Percentiles rank a stretch among this genome's conserved stretches.
phyloP scores from a whole-genome alignment of 2,797 vertebrate genomes.

The Setipinna tenuifilis region DNA sequence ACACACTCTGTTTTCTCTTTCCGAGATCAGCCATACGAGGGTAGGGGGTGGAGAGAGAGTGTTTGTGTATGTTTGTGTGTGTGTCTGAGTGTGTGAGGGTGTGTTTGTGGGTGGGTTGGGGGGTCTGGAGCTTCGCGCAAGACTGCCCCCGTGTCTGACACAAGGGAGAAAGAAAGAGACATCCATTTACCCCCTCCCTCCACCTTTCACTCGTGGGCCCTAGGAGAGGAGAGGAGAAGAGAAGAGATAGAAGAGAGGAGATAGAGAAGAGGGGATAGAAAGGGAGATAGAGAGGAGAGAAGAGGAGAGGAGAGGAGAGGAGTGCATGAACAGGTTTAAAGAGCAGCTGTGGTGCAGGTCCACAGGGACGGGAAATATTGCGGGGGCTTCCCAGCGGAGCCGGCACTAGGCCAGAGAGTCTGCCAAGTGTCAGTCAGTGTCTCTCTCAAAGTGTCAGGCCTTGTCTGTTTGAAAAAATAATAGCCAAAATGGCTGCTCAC shows the following conservation, averaged over 20 bases:
- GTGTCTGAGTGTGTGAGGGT: no score
- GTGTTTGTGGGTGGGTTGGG: background rate
- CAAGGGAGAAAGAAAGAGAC: slow-evolving; percentile 6
- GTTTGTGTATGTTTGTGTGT: no score
- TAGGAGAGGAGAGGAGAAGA: no score
- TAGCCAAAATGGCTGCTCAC: background rate
- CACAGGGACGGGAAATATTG: background rate
- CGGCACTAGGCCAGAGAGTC: background rate
- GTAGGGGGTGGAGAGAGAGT: no score
- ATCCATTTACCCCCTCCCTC: background rate
- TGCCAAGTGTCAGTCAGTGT: background rate
- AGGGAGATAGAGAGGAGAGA: no score
- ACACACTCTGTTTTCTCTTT: background rate
- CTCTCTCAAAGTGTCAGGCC: background rate
- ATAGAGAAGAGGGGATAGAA: no score
- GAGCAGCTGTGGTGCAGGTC: background rate
- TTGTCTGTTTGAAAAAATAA: background rate
- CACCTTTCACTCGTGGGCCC: background rate
- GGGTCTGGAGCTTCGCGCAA: slow-evolving; percentile 8
- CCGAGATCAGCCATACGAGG: no score
- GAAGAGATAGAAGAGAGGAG: no score
- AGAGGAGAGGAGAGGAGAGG: no score
- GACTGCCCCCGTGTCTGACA: background rate
- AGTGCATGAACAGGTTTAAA: background rate
- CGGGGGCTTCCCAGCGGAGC: background rate